Percentiles rank a stretch among this genome's conserved stretches.
Evolutionary conservation across 2,797 vertebrate genomes (phyloP).

Genomic region (Otolemur crassicaudatus): DNA sequence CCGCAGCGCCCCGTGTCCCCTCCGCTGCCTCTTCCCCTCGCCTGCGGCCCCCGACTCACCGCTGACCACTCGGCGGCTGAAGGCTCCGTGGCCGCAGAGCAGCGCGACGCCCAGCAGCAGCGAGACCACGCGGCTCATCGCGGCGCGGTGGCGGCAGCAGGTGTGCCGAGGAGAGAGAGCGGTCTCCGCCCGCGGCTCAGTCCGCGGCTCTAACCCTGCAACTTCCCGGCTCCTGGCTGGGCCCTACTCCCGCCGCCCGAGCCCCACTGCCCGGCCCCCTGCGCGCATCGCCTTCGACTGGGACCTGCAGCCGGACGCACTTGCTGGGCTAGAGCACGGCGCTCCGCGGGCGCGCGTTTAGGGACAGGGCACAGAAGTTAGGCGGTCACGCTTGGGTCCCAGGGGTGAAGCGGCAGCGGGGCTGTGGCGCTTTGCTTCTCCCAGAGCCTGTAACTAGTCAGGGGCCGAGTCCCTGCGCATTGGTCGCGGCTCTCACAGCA

Average conservation of each 20-base stretch:
- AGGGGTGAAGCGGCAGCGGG: neutral
- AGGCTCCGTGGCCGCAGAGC: conserved; percentile 79
- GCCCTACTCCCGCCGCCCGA: neutral
- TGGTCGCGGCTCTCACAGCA: neutral
- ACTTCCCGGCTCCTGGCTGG: neutral
- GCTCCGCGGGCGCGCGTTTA: fast-evolving
- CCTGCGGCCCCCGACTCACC: conserved; percentile 81
- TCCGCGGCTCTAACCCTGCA: neutral
- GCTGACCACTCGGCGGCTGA: conserved; percentile 86
- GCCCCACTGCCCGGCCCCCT: neutral
- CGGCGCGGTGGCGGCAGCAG: conserved; percentile 64
- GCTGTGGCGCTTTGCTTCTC: fast-evolving
- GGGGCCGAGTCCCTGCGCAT: neutral
- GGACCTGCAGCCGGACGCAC: neutral
- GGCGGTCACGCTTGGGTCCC: neutral
- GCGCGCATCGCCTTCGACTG: conserved; percentile 14
- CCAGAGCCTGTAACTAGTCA: neutral
- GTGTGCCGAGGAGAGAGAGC: neutral
- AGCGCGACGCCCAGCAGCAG: conserved; percentile 79
- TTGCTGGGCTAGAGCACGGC: neutral
- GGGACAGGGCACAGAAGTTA: neutral
- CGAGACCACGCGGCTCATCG: conserved; percentile 61
- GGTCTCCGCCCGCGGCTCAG: neutral
- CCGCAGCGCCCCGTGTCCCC: neutral
- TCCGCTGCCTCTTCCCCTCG: fast-evolving